Conservation (phyloP, 2,888 invertebrate species). For the Lasioglossum vierecki region DNA sequence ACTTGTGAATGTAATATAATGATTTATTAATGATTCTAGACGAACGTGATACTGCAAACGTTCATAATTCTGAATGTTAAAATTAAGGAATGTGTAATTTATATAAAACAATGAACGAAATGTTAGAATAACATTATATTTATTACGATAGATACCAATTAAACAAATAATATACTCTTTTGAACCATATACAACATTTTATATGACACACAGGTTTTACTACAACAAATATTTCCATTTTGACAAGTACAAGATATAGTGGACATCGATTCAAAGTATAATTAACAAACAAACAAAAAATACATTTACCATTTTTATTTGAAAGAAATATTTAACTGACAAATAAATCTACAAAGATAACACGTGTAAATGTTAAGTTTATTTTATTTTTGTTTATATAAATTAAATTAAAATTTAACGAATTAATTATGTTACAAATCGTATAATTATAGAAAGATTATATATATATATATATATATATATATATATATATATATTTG, state of each 20-base stretch:
- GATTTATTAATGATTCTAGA: constrained; percentile 13
- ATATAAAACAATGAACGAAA: constrained; percentile 4
- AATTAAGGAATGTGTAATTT: constrained; percentile 23
- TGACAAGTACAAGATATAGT: background rate
- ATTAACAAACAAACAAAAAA: background rate
- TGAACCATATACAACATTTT: constrained; percentile 9
- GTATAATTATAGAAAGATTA: constrained; percentile 2
- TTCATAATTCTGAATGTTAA: constrained; percentile 8
- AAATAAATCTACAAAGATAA: constrained; percentile 1
- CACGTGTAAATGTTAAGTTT: background rate
- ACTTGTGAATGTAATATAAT: constrained; percentile 12
- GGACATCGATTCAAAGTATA: background rate
- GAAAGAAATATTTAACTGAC: background rate
- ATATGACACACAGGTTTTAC: constrained; percentile 1
- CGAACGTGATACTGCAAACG: constrained; percentile 6
- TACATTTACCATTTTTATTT: background rate
- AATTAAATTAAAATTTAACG: background rate
- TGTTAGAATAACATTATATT: constrained; percentile 14
- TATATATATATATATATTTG: constrained; percentile 1
- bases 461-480: background rate
- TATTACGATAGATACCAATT: constrained; percentile 1
- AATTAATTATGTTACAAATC: constrained; percentile 15
- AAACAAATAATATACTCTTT: constrained; percentile 9
- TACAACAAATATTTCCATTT: background rate
- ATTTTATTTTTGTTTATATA: background rate